phyloP scores from a whole-genome alignment of 2,888 invertebrate species.

The Noctua pronuba region DNA sequence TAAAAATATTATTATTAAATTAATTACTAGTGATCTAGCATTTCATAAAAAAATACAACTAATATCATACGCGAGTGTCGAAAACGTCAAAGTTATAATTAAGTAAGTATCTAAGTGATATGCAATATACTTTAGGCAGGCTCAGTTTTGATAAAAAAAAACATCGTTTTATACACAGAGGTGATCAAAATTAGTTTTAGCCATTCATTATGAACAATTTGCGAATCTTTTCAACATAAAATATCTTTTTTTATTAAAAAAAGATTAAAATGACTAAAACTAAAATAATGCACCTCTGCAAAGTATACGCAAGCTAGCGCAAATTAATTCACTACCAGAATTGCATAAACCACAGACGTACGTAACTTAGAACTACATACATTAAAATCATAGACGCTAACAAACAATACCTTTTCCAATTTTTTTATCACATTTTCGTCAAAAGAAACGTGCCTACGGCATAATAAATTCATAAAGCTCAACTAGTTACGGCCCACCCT shows the following conservation, averaged over 20 bases:
- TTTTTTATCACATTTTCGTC: constrained; percentile 80
- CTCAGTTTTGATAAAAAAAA: constrained; percentile 71
- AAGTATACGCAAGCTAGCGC: constrained; percentile 70
- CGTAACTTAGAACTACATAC: constrained; percentile 61
- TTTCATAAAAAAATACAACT: constrained; percentile 71
- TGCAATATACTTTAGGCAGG: constrained; percentile 89
- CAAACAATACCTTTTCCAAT: constrained; percentile 69
- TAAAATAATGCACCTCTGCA: constrained; percentile 51
- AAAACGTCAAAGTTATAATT: constrained; percentile 76
- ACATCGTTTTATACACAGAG: constrained; percentile 40
- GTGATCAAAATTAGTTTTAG: constrained; percentile 57
- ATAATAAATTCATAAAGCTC: constrained; percentile 68
- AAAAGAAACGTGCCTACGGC: constrained; percentile 86
- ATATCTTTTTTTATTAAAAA: constrained; percentile 47
- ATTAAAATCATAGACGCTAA: constrained; percentile 69
- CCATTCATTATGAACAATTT: constrained; percentile 39
- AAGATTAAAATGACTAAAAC: constrained; percentile 62
- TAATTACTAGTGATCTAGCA: constrained; percentile 73
- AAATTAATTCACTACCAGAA: constrained; percentile 50
- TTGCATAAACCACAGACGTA: constrained; percentile 37
- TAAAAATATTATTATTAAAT: constrained; percentile 66
- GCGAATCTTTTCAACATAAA: background rate
- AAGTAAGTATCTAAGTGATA: constrained; percentile 85
- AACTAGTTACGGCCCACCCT: constrained; percentile 73
- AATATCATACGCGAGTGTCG: constrained; percentile 72